Base-by-base conservation (phyloP, 1,140 invertebrate species). In the Paraescarpia echinospica region DNA sequence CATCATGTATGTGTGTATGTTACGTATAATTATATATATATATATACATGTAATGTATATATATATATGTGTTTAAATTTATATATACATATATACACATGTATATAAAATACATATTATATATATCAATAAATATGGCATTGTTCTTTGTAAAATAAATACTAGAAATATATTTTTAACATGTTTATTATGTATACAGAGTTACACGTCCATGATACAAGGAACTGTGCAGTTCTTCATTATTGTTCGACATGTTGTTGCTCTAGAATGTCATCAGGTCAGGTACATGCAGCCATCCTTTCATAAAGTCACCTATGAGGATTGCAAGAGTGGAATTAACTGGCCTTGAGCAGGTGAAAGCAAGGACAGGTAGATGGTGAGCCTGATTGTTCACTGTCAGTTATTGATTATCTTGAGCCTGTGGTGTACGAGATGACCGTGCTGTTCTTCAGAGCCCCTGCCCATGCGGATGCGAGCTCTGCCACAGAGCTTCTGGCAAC, bases 401-500 rank as follows among this genome's bases (percentile, higher is more conserved):
- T 12, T 77, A 77, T 77, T 77, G 59, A 77, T 77, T 77, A 77
- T 1, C 59, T 41, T 18, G 8, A 12, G 22, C 22, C 59, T 4
- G 59, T 77, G 59, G 22, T 22, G 22, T 27, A 77, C 22, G 12
- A 77, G 59, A 12, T 77, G 14, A 77, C 59, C 27, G 4, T 90
- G 90, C 9, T 90, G 14, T 90, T 90, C 90, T 90, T 31, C 95
- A 97, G 96, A 97, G 48, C 96, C 96, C 0, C 93, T 97, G 59
- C 96, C 96, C 34, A 97, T 97, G 96, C 96, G 96, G 93, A 93
- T 97, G 94, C 94, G 96, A 91, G 96, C 96, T 6, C 94, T 97
- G 88, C 97, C 97, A 31, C 96, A 96, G 94, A 97, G 96, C 35
- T 97, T 97, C 94, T 97, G 96, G 96, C 96, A 96, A 94, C 96